phyloP scores from a whole-genome alignment of 2,888 invertebrate genomes.

The Choreutis nemorana region DNA sequence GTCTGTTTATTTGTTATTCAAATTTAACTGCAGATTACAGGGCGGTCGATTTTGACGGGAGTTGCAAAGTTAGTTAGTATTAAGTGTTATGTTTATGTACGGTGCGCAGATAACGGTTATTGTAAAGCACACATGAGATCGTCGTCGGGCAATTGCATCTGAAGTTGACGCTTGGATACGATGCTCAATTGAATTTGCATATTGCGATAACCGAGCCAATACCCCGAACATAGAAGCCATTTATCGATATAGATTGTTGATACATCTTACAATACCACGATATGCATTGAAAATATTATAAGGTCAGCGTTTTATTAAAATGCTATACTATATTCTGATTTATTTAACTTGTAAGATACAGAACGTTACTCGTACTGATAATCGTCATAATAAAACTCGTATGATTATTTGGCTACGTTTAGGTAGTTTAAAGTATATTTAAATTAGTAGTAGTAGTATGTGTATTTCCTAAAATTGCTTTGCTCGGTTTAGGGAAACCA shows the following conservation, averaged over 20 bases:
- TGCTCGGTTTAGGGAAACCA: no score
- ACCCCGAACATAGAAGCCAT: slow-evolving; percentile 24
- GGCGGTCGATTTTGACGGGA: slow-evolving; percentile 13
- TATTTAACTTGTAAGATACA: no score
- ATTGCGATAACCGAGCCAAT: slow-evolving; percentile 30
- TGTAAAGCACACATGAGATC: no score
- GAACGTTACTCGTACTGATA: neutral
- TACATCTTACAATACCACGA: no score
- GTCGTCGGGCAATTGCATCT: slow-evolving; percentile 27
- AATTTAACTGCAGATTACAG: slow-evolving; percentile 21
- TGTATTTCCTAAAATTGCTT: no score
- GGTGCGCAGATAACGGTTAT: no score
- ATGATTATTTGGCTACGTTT: neutral
- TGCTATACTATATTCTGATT: no score
- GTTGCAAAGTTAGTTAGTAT: slow-evolving; percentile 9
- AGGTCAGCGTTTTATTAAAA: no score
- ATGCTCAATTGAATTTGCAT: slow-evolving; percentile 42
- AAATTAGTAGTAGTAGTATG: no score
- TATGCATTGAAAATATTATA: no score
- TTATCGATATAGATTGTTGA: no score
- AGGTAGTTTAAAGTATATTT: no score
- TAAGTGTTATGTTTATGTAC: slow-evolving; percentile 4
- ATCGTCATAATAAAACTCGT: neutral
- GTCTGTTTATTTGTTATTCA: slow-evolving; percentile 26
- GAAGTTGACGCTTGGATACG: slow-evolving; percentile 30